Evolutionary conservation across 2,888 invertebrate genomes (phyloP).

Genomic region (Cheiracanthium punctorium): DNA sequence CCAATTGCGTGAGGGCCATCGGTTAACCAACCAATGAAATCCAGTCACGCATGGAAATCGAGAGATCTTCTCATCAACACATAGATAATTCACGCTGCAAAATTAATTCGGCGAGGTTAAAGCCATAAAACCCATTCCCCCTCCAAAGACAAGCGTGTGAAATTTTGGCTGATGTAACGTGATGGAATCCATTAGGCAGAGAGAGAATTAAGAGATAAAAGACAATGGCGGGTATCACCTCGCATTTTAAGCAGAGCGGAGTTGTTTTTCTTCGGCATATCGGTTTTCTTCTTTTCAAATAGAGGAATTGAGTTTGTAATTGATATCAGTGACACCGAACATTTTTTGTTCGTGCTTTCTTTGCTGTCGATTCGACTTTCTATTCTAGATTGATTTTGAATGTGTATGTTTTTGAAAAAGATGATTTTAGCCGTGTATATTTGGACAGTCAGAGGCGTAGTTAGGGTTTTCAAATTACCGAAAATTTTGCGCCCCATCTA

Average conservation of each 20-base stretch:
- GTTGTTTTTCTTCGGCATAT: not conserved
- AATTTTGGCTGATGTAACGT: not conserved
- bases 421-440: too few species aligned
- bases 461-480: too few species aligned
- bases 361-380: too few species aligned
- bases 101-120: not conserved
- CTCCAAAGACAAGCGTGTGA: slow-evolving; percentile 14
- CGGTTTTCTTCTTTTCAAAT: not conserved
- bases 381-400: too few species aligned
- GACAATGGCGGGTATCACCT: not conserved
- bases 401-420: too few species aligned
- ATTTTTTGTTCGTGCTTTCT: not conserved
- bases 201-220: not conserved
- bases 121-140: not conserved
- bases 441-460: too few species aligned
- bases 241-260: not conserved
- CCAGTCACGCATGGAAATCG: not conserved
- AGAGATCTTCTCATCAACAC: not conserved
- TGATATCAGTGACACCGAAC: not conserved
- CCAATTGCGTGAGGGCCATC: not conserved
- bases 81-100: not conserved
- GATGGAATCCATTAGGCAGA: not conserved
- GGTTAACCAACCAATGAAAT: not conserved
- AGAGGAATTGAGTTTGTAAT: not conserved
- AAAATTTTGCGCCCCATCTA: too few species aligned